Percentiles rank a stretch among this genome's conserved stretches.
These are phyloP conservation scores for Schizopygopsis malacanthus DNA, from an alignment of 2,797 vertebrate species.

Conservation along the genomic window DNA sequence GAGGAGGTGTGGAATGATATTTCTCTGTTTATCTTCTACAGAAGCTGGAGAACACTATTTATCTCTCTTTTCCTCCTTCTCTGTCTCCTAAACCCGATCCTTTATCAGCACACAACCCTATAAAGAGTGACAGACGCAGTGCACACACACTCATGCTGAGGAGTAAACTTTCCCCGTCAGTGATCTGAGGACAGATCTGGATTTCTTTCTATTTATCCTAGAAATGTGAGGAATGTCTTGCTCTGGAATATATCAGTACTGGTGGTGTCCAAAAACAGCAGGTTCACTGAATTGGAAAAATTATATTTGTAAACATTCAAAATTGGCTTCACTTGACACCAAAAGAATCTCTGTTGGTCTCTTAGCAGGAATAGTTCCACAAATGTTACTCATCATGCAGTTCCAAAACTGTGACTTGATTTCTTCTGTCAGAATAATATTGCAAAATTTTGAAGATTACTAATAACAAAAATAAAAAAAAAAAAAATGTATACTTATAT, in stretches of 20 bases:
- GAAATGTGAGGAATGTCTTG: neutral
- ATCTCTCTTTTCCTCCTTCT: slow-evolving; percentile 15
- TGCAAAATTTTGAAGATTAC: too few relatives aligned
- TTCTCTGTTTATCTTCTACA: slow-evolving; percentile 2
- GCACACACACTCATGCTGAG: slow-evolving; percentile 19
- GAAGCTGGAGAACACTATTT: slow-evolving; percentile 54
- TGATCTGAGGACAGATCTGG: neutral
- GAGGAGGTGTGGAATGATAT: neutral
- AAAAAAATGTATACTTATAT: too few relatives aligned
- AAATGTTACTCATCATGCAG: neutral
- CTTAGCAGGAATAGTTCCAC: neutral
- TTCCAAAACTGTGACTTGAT: neutral
- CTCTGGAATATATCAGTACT: neutral
- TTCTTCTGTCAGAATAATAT: neutral
- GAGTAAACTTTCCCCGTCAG: neutral
- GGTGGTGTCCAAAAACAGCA: neutral
- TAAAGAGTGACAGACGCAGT: slow-evolving; percentile 8
- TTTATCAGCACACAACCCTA: slow-evolving; percentile 24
- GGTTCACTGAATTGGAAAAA: neutral
- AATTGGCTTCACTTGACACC: neutral
- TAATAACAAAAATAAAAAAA: too few relatives aligned
- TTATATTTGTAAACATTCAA: neutral
- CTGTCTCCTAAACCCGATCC: neutral
- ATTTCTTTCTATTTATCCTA: neutral
- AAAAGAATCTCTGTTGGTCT: neutral